Percentiles rank a stretch among this genome's conserved stretches.
Evolutionary conservation across 2,888 invertebrate species (phyloP).

Genomic region (Thalpophila matura): DNA sequence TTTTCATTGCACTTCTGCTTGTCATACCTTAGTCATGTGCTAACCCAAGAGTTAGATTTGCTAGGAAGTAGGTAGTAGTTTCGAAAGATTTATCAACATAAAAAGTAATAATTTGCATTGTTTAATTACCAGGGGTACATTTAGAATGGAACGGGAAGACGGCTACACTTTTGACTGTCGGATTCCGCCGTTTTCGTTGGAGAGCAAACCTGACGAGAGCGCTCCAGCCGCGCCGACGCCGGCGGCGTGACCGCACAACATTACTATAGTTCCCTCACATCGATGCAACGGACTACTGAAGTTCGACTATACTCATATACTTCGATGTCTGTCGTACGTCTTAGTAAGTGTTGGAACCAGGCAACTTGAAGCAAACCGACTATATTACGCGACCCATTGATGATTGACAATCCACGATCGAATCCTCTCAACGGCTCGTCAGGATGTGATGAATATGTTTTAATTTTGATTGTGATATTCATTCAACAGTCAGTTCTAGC

Average conservation of each 20-base stretch:
- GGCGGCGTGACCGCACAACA: conserved; percentile 39
- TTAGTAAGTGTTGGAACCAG: conserved; percentile 8
- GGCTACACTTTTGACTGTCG: conserved; percentile 99
- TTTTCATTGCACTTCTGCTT: too few species aligned
- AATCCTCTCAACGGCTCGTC: conserved; percentile 31
- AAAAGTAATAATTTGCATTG: background rate
- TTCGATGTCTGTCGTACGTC: background rate
- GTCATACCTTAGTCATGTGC: too few species aligned
- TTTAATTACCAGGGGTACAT: conserved; percentile 93
- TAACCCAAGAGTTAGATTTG: too few species aligned
- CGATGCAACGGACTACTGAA: background rate
- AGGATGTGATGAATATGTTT: conserved; percentile 65
- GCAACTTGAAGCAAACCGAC: conserved; percentile 25
- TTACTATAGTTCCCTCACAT: background rate
- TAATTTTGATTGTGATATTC: conserved; percentile 50
- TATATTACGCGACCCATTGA: conserved; percentile 18
- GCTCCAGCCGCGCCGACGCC: conserved; percentile 81
- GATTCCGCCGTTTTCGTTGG: conserved; percentile 99
- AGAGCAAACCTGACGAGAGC: conserved; percentile 96
- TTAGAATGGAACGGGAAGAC: conserved; percentile 99
- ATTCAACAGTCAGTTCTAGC: conserved; percentile 67
- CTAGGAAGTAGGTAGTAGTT: too few species aligned
- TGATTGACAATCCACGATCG: conserved; percentile 10
- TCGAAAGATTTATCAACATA: too few species aligned
- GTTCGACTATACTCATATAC: background rate